phyloP scores from a whole-genome alignment of 2,797 vertebrate genomes.

The Avahi laniger region DNA sequence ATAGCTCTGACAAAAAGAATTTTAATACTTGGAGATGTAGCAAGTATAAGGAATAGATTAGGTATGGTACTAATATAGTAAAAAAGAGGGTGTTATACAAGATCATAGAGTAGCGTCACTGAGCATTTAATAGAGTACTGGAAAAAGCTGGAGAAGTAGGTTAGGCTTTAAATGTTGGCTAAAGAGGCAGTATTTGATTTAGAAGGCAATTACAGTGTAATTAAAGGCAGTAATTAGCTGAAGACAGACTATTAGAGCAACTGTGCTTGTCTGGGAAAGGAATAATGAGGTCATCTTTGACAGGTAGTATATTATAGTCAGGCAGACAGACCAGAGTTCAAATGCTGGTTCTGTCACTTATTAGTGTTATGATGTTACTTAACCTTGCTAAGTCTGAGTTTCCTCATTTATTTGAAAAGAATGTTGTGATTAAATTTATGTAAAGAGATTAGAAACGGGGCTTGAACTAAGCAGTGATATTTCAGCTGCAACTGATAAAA shows the following conservation, averaged over 20 bases:
- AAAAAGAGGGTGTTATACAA: background rate
- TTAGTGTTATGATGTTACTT: slow-evolving; percentile 6
- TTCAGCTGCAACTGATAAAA: slow-evolving; percentile 44
- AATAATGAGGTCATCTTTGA: background rate
- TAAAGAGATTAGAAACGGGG: slow-evolving; percentile 47
- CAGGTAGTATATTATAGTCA: background rate
- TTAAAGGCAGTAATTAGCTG: slow-evolving; percentile 8
- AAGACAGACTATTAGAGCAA: background rate
- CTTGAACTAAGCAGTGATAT: slow-evolving; percentile 51
- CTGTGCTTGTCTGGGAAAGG: background rate
- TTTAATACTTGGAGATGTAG: background rate
- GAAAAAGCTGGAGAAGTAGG: background rate
- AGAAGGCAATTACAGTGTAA: background rate
- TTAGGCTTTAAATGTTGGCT: background rate
- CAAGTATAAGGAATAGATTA: background rate
- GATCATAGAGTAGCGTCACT: background rate
- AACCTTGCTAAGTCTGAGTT: background rate
- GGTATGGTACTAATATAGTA: background rate
- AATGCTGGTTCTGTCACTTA: background rate
- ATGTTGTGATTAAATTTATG: slow-evolving; percentile 43
- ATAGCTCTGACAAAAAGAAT: background rate
- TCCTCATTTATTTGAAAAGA: slow-evolving; percentile 45
- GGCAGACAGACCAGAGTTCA: background rate
- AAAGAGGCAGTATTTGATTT: background rate
- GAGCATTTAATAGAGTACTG: background rate